Evolutionary conservation across 1,140 invertebrate genomes (phyloP), one percentile per base, ranked within the genome.

Genomic region (Venustaconcha ellipsiformis): DNA sequence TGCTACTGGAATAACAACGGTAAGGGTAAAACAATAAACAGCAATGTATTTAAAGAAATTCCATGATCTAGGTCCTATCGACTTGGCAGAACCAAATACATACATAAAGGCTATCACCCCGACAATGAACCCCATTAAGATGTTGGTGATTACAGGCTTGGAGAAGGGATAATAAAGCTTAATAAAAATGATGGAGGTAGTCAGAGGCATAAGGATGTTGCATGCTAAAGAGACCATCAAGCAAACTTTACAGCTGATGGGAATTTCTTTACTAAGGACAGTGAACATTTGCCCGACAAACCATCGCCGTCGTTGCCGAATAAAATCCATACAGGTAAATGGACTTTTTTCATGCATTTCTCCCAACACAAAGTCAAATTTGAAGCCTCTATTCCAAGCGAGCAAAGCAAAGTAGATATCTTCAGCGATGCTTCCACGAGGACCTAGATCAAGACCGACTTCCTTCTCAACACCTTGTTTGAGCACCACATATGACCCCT

Each of bases 261-360:
- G 95, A 88, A 99, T 96, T 72, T 92, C 91, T 84, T 94, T 94
- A 63, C 95, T 96, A 90, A 98, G 96, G 15, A 98, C 95, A 2
- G 98, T 97, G 69, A 99, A 92, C 23, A 96, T 92, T 79, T 99
- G 99, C 82, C 97, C 97, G 91, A 98, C 95, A 65, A 99, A 92
- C 97, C 97, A 99, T 57, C 97, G 93, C 88, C 98, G 98, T 70
- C 97, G 92, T 88, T 99, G 97, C 88, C 97, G 96, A 60, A 99
- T 92, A 86, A 98, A 97, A 89, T 99, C 97, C 92, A 94, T 94
- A 4, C 98, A 89, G 0, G 96, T 96, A 86, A 99, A 99, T 14
- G 97, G 97, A n/a, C 95, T 97, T 87, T 99, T 97, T 88, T 99
- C 97, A 93, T 95, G 96, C 96, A 98, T 98, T 90, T 98, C 96